Conservation (phyloP, 2,797 vertebrate species). For the Amblyraja radiata region DNA sequence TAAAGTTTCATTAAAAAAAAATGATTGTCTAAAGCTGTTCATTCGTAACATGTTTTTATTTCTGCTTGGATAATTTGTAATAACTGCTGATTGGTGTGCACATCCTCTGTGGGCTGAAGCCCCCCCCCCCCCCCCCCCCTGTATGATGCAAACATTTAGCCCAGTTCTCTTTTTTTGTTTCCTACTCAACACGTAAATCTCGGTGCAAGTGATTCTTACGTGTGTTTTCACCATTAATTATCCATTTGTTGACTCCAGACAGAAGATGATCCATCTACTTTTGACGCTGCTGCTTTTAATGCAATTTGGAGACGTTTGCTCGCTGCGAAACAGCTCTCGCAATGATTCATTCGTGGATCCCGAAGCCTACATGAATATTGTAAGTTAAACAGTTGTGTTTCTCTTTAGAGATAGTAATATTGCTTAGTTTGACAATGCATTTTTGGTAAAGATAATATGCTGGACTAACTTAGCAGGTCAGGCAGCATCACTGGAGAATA, state of each 20-base stretch:
- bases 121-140: too few species aligned
- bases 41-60: not conserved
- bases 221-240: not conserved
- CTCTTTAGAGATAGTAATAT: too few species aligned
- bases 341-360: slow-evolving; percentile 51
- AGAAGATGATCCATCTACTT: slow-evolving; percentile 41
- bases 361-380: slow-evolving; percentile 68
- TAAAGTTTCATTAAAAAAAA: too few species aligned
- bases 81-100: not conserved
- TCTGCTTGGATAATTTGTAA: not conserved
- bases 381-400: slow-evolving; percentile 46
- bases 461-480: too few species aligned
- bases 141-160: not conserved
- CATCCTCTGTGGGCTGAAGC: too few species aligned
- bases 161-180: not conserved
- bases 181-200: not conserved
- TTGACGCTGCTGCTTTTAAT: slow-evolving; percentile 42
- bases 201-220: not conserved
- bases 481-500: too few species aligned
- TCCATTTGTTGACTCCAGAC: slow-evolving; percentile 39
- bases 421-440: not conserved
- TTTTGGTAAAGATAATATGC: too few species aligned
- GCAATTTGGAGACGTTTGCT: slow-evolving; percentile 12
- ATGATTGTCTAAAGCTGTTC: not conserved
- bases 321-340: slow-evolving; percentile 22